Evolutionary conservation across 2,113 vertebrate species (phyloP), one percentile per base, ranked within the genome.

Genomic region (Bujurquina vittata): DNA sequence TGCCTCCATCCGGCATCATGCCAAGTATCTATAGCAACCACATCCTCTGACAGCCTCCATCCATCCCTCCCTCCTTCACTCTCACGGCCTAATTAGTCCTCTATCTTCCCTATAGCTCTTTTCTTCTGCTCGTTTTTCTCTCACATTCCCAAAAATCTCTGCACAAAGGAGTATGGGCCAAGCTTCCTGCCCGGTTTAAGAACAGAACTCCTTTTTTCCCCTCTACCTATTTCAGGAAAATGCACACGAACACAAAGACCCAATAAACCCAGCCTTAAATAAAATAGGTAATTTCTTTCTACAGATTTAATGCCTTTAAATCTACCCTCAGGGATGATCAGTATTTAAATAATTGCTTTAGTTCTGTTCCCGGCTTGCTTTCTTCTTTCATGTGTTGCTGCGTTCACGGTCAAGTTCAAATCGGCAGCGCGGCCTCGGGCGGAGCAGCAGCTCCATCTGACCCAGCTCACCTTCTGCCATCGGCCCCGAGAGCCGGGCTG

Each of bases 11-110:
- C 92, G 90, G 94, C 94, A 94, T 88, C 65, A 67, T 85, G 90
- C 92, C 94, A 94, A 86, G 94, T 95, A 94, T 92, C 95, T 94
- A 96, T 96, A 91, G 95, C 94, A 96, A 95, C 95, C 87, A 89
- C 91, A 91, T 94, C 91, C 81, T 90, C 57, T 90, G 79, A 80
- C 88, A 87, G 87, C 84, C 77, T 90, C 83, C 60, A 43, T 88
- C 86, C 84, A 76, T 89, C 85, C 88, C 80, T 87, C 84, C 78
- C 76, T 90, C 59, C 84, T 86, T 87, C 89, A 78, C 35, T 79
- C 86, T 85, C 84, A 14, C 4, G 2, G 43, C 67, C 67, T 88
- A 89, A 89, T 91, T 91, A 92, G 87, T 84, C 81, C 76, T 87
- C 65, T 85, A 69, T 84, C 77, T 85, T 83, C 72, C 80, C 78